Conservation (phyloP, 2,888 invertebrate genomes). For the Heliconius ismenius region DNA sequence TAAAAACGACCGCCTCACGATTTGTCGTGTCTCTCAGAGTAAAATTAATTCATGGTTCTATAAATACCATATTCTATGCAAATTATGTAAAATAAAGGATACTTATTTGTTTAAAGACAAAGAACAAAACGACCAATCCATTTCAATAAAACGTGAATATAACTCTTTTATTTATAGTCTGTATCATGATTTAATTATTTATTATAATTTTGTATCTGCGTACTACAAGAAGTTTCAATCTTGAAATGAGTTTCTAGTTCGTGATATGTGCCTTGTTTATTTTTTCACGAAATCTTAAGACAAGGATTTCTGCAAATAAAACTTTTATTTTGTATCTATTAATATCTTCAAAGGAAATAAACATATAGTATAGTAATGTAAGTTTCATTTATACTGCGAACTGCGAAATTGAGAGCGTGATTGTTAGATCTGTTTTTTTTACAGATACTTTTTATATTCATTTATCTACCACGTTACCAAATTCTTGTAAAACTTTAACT, state of each 20-base stretch:
- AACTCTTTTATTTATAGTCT: slow-evolving; percentile 19
- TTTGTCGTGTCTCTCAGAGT: slow-evolving; percentile 10
- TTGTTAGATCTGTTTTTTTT: background rate
- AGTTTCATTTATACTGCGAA: background rate
- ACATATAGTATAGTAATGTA: background rate
- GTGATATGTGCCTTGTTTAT: background rate
- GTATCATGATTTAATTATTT: slow-evolving; percentile 24
- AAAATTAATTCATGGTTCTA: slow-evolving; percentile 10
- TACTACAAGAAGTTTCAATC: slow-evolving; percentile 5
- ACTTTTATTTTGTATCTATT: background rate
- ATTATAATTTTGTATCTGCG: slow-evolving; percentile 19
- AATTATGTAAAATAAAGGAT: slow-evolving; percentile 28
- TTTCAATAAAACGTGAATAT: slow-evolving; percentile 22
- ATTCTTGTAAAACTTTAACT: no score
- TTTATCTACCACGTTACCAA: background rate
- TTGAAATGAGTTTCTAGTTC: slow-evolving; percentile 16
- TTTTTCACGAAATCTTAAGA: background rate
- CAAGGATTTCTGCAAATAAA: background rate
- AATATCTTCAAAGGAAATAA: background rate
- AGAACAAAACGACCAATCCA: slow-evolving; percentile 12
- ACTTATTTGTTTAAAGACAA: slow-evolving; percentile 30
- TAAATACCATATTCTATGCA: slow-evolving; percentile 32
- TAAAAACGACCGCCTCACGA: slow-evolving; percentile 16
- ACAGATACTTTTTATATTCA: background rate
- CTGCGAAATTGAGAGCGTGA: background rate